phyloP scores from a whole-genome alignment of 2,888 invertebrate genomes.

The Cerastis rubricosa region DNA sequence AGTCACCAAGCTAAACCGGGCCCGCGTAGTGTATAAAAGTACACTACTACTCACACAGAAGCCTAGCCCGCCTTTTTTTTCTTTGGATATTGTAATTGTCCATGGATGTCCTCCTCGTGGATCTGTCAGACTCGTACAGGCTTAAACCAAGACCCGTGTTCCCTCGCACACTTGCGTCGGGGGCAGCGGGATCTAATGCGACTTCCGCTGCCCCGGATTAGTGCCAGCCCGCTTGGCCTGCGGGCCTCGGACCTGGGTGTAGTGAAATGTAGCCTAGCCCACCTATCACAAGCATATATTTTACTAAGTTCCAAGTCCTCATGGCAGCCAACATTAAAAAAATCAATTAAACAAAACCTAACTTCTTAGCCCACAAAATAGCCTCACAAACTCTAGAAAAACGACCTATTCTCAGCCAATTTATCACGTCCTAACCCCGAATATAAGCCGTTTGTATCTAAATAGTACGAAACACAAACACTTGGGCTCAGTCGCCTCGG shows the following conservation, averaged over 20 bases:
- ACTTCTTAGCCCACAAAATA: neutral
- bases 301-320: neutral
- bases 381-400: slow-evolving; percentile 6
- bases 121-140: too few species aligned
- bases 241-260: too few species aligned
- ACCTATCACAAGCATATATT: neutral
- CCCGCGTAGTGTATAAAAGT: neutral
- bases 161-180: too few species aligned
- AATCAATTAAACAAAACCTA: neutral
- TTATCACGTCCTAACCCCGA: slow-evolving; percentile 45
- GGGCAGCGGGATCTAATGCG: too few species aligned
- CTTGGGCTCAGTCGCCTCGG: slow-evolving; percentile 45
- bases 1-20: neutral
- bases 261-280: neutral
- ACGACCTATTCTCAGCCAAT: slow-evolving; percentile 34
- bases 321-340: neutral
- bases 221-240: too few species aligned
- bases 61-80: neutral
- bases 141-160: too few species aligned
- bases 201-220: too few species aligned
- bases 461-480: slow-evolving; percentile 55
- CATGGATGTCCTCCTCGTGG: too few species aligned
- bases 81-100: too few species aligned
- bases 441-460: slow-evolving; percentile 53
- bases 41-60: neutral